Conservation (phyloP, 2,113 vertebrate species). For the Megaceryle maxima region DNA sequence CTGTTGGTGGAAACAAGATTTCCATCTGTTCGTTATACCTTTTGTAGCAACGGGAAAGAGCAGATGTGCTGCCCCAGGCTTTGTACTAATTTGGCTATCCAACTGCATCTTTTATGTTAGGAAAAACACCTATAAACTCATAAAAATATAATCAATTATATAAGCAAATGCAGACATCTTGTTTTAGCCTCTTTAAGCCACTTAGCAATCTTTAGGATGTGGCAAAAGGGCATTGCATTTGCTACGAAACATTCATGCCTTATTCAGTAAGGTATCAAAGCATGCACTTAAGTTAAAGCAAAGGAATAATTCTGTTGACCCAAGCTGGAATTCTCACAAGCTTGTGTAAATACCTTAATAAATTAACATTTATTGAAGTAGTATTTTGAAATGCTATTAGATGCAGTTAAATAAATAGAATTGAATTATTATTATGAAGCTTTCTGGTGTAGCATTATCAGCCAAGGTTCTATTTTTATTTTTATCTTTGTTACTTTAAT, state of each 20-base stretch:
- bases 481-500: background rate
- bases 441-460: background rate
- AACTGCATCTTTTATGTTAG: background rate
- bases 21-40: constrained; percentile 13
- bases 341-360: background rate
- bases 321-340: background rate
- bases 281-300: background rate
- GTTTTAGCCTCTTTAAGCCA: background rate
- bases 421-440: background rate
- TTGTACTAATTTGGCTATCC: constrained; percentile 7
- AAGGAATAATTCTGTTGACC: background rate
- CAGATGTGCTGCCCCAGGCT: constrained; percentile 40
- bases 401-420: background rate
- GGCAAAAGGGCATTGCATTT: background rate
- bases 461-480: background rate
- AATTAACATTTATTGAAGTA: background rate
- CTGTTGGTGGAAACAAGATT: background rate
- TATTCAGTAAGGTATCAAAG: background rate
- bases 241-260: background rate
- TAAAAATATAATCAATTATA: background rate
- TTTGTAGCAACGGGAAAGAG: background rate
- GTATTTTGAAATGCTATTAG: background rate
- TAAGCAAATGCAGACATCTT: background rate
- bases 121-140: background rate
- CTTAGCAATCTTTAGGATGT: background rate